Conservation (phyloP, 2,888 invertebrate species). For the Andrena chrysosceles region DNA sequence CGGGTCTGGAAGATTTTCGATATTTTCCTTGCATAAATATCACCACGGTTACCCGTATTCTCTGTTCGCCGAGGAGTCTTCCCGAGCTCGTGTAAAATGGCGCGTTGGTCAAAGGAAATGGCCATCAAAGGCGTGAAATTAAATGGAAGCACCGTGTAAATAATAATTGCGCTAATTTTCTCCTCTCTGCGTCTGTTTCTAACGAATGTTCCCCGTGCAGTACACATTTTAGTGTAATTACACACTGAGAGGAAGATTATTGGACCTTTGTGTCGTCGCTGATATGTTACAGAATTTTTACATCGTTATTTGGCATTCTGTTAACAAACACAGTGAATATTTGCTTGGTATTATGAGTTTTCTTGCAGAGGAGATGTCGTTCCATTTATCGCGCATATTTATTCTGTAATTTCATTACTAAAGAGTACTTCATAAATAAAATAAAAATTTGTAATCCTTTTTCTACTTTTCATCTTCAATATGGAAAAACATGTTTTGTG, state of each 20-base stretch:
- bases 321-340: no score
- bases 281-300: neutral
- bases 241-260: neutral
- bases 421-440: no score
- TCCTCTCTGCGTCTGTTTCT: neutral
- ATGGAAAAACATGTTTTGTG: no score
- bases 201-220: neutral
- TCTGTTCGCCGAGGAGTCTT: neutral
- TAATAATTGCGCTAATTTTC: neutral
- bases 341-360: neutral
- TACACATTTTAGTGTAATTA: neutral
- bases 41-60: neutral
- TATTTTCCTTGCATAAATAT: constrained; percentile 6
- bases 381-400: neutral
- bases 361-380: neutral
- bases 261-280: no score
- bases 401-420: neutral
- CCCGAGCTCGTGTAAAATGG: neutral
- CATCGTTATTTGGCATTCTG: no score
- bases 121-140: neutral
- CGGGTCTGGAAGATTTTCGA: neutral
- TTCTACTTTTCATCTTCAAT: no score
- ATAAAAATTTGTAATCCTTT: no score
- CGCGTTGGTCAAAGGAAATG: neutral
- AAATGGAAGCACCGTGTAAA: neutral